Evolutionary conservation across 2,888 invertebrate genomes (phyloP), one percentile per base, ranked within the genome.

Genomic region (Epiperipatus broadwayi): DNA sequence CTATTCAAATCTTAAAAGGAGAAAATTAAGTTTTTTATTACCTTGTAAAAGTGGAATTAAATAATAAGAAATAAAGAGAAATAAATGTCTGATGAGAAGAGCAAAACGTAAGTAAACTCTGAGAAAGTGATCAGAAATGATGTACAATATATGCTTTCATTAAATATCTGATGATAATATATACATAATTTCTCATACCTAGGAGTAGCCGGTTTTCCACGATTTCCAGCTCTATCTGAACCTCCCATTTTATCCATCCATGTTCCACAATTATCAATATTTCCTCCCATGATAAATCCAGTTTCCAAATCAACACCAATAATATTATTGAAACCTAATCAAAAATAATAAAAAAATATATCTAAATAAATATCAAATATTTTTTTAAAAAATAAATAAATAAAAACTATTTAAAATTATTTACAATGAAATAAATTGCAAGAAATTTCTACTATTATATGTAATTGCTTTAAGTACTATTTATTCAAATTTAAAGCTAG

Each of bases 211-310:
- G 97, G 97, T 48, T 73, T 70, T 10, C 95, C 93, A 52, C 77
- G 72, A 54, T 75, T 93, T 40, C 81, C 83, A 10, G 91, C 85
- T 53, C 72, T 72, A 40, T 78, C 78, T 10, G 85, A 87, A 19
- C 87, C 87, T 21, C 97, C 97, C 95, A 97, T 97, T 68, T 97
- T 97, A 62, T 97, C 95, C 95, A 97, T 97, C 97, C 97, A 99
- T 1, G 97, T 99, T 44, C 95, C 97, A 61, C 91, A 93, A 63
- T 99, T 97, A 56, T 72, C 72, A 44, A 74, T 75, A 64, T 91
- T 97, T 22, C 97, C 97, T 42, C 97, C 97, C 62, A 75, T 84
- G 18, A 91, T 78, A 61, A 85, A 85, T 32, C 78, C 95, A 27
- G 89, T 91, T 41, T 79, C 76, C 45, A 80, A 78, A 61, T 85